Base-by-base conservation (phyloP, 2,888 invertebrate species). In the Calephelis perditalis region DNA sequence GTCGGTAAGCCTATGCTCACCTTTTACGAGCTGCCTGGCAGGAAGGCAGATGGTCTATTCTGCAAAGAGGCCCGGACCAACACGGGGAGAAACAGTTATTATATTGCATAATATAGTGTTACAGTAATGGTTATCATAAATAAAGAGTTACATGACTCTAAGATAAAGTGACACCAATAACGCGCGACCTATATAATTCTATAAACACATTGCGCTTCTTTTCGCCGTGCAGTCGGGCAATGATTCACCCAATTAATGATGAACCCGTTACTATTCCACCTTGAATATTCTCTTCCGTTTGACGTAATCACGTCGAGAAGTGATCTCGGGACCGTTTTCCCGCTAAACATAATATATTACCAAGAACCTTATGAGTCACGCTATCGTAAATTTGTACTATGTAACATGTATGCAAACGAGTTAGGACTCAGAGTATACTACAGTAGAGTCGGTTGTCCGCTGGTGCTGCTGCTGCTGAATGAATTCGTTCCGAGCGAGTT, bases 271-370 rank as follows among this genome's bases (percentile, higher is more conserved):
- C 15, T 10, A 52, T 52, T 35, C 52, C 35, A 10, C 52, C 52
- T 52, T 52, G 52, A 35, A 26, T 10, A 52, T 52, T 35, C 35
- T 52, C 52, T 52, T 52, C 52, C 52, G 52, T 10, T 45, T 52
- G 52, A 52, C 52, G 52, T 35, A 35, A 52, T 26, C 52, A 11
- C 35, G 52, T 52, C 52, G 26, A 7, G 35, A 52, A 35, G 11
- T 15, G 49, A 52, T 52, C 52, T 26, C 11, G 15, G 7, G 11
- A 5, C 49, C 49, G 49, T 52, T 52, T 52, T 52, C 52, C 52
- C 52, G 52, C 35, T 52, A 52, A 52, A 52, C 35, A 7, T 52
- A 52, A 52, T 52, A 35, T 52, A 52, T 52, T 52, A 52, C 52
- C 52, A 52, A 52, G 52, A 52, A 52, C 15, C 52, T 11, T 10